A percentile compares a stretch with the other conserved stretches of the same genome.
These are phyloP conservation scores for Caenorhabditis imperialis DNA, from an alignment of 2,888 invertebrate genomes.

Conservation along the genomic window DNA sequence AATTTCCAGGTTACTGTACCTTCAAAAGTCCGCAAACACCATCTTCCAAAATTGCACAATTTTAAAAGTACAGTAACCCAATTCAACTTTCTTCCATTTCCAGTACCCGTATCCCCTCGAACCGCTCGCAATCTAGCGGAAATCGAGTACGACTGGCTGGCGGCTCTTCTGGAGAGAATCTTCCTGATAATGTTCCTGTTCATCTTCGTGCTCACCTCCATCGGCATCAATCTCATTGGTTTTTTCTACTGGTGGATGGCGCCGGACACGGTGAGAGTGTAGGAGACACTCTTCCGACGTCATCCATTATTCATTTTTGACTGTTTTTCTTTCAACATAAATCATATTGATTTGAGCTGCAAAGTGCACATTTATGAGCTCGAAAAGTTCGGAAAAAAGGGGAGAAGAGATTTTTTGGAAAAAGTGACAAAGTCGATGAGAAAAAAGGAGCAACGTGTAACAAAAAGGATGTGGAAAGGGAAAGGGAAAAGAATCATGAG, in stretches of 20 bases:
- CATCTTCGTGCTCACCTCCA: conserved; percentile 65
- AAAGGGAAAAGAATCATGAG: too few species aligned
- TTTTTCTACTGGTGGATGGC: conserved; percentile 66
- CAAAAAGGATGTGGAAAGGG: too few species aligned
- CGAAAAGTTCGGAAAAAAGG: too few species aligned
- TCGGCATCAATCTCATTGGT: conserved; percentile 72
- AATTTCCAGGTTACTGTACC: too few species aligned
- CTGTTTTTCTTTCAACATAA: conserved; percentile 5
- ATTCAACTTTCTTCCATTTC: not conserved
- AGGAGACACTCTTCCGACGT: conserved; percentile 18
- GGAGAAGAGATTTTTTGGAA: too few species aligned
- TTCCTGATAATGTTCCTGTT: conserved; percentile 70
- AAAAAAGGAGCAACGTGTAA: too few species aligned
- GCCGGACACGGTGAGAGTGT: conserved; percentile 51
- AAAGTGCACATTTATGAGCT: too few species aligned
- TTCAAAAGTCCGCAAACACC: too few species aligned
- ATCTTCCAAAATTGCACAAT: too few species aligned
- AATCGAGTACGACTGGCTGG: conserved; percentile 76
- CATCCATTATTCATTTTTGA: conserved; percentile 31
- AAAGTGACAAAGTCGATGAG: too few species aligned
- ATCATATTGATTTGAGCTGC: conserved; percentile 47
- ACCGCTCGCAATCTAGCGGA: conserved; percentile 73
- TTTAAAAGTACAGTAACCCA: too few species aligned
- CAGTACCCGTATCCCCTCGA: conserved; percentile 56
- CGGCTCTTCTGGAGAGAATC: conserved; percentile 73